Evolutionary conservation across 2,888 invertebrate species (phyloP).

Genomic region (Ectobius pallidus): DNA sequence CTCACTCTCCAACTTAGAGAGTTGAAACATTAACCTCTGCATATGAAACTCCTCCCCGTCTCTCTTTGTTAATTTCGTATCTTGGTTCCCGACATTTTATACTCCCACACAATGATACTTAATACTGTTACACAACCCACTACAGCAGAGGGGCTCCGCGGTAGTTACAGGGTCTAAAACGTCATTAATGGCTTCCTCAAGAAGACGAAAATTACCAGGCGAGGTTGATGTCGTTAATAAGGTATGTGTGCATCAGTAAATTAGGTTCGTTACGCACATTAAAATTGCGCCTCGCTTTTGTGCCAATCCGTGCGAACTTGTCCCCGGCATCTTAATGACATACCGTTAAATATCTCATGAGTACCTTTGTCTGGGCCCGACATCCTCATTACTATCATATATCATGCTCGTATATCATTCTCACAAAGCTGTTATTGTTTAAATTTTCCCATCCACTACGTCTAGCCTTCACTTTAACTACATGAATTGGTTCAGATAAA

Average conservation of each 20-base stretch:
- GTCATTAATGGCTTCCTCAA: background rate
- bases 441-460: too few species aligned
- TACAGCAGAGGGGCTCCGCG: background rate
- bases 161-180: background rate
- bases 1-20: too few species aligned
- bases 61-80: background rate
- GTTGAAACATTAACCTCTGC: too few species aligned
- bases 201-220: background rate
- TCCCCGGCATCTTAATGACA: background rate
- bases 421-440: too few species aligned
- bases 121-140: background rate
- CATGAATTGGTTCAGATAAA: too few species aligned
- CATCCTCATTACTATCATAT: background rate
- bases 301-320: background rate
- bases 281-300: background rate
- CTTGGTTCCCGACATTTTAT: background rate
- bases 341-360: background rate
- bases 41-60: too few species aligned
- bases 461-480: too few species aligned
- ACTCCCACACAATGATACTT: background rate
- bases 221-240: conserved; percentile 2
- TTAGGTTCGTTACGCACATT: conserved; percentile 14
- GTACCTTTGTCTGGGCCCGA: background rate
- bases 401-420: too few species aligned
- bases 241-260: background rate